phyloP scores from a whole-genome alignment of 1,140 invertebrate species.

The Aradophagus sp. region DNA sequence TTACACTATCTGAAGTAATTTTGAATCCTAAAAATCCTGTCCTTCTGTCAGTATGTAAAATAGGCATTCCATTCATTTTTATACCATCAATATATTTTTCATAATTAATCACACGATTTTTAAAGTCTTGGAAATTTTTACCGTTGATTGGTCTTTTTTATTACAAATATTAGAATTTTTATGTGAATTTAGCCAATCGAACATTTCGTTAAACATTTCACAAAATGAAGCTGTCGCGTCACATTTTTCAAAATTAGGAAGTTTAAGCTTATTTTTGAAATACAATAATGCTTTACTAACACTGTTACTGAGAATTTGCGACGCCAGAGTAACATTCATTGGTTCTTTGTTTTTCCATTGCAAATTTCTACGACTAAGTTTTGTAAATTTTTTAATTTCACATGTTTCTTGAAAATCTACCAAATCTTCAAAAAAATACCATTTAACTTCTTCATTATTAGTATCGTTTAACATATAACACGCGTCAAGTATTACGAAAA shows the following conservation, averaged over 20 bases:
- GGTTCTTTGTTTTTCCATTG: conserved; percentile 13
- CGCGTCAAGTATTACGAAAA: conserved; percentile 54
- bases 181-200: conserved; percentile 61
- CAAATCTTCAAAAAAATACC: conserved; percentile 46
- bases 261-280: conserved; percentile 33
- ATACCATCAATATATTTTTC: conserved; percentile 35
- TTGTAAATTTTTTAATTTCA: conserved; percentile 32
- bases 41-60: conserved; percentile 7
- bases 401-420: conserved; percentile 37
- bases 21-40: conserved; percentile 62
- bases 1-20: conserved; percentile 43
- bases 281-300: conserved; percentile 48
- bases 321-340: conserved; percentile 35
- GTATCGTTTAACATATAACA: conserved; percentile 52
- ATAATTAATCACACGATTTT: conserved; percentile 20
- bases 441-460: conserved; percentile 38
- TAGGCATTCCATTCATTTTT: conserved; percentile 34
- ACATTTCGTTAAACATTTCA: conserved; percentile 56
- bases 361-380: conserved; percentile 24
- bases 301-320: conserved; percentile 47
- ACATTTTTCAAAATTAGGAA: conserved; percentile 45
- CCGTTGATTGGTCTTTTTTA: conserved; percentile 3
- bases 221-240: conserved; percentile 50
- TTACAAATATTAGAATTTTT: conserved; percentile 9
- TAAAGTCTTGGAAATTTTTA: conserved; percentile 15